These are phyloP conservation scores for Luscinia luscinia DNA, from an alignment of 2,797 vertebrate genomes.

Conservation along the genomic window DNA sequence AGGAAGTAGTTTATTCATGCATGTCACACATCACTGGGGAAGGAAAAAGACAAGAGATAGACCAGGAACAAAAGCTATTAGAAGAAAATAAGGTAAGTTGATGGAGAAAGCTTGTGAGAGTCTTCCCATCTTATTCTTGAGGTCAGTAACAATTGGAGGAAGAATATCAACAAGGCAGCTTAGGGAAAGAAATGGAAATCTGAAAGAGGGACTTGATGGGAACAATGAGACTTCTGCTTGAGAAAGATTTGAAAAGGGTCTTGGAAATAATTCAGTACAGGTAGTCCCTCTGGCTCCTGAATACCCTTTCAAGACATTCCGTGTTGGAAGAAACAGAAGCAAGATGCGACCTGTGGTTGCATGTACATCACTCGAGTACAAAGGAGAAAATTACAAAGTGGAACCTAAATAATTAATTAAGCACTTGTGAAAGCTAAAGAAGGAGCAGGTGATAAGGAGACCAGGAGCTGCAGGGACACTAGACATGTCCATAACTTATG, in stretches of 20 bases:
- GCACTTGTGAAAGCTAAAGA: not conserved
- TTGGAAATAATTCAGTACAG: not conserved
- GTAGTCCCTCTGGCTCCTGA: not conserved
- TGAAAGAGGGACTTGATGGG: not conserved
- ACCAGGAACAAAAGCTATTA: not conserved
- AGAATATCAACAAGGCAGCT: not conserved
- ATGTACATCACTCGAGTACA: not conserved
- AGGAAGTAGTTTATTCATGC: not conserved
- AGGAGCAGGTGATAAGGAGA: not conserved
- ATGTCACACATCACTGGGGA: not conserved
- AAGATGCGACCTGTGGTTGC: not conserved
- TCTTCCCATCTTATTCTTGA: not conserved
- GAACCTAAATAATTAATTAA: not conserved
- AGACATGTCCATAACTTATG: not conserved
- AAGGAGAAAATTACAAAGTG: not conserved
- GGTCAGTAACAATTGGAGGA: not conserved
- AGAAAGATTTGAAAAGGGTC: conserved; percentile 1
- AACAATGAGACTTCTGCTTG: not conserved
- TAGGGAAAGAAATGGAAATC: not conserved
- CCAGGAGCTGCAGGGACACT: not conserved
- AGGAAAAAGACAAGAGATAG: not conserved
- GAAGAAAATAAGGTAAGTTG: not conserved
- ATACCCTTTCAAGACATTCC: not conserved
- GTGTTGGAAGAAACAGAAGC: not conserved
- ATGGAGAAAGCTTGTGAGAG: not conserved